Conservation (phyloP, 2,113 vertebrate species). For the Cyanoramphus novaezelandiae region DNA sequence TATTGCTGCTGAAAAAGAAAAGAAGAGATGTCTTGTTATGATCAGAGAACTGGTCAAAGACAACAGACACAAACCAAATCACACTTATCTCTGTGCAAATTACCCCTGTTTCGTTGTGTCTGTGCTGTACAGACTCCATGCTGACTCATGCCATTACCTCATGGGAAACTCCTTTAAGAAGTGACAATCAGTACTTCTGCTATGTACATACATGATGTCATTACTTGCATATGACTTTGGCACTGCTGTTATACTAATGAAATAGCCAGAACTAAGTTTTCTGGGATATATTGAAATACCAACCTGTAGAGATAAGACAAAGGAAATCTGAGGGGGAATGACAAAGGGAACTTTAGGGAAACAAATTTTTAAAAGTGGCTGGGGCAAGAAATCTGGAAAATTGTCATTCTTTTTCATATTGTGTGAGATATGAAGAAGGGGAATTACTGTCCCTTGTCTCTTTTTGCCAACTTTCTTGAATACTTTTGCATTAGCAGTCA, state of each 20-base stretch:
- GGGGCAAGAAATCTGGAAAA: not conserved
- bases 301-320: not conserved
- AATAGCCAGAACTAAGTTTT: not conserved
- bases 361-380: not conserved
- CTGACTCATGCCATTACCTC: conserved; percentile 65
- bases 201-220: not conserved
- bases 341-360: not conserved
- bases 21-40: not conserved
- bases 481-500: not conserved
- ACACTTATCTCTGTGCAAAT: not conserved
- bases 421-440: not conserved
- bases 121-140: not conserved
- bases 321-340: not conserved
- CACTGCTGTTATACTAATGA: not conserved
- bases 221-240: conserved; percentile 24
- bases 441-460: not conserved
- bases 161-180: conserved; percentile 65
- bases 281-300: not conserved
- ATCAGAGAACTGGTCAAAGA: not conserved
- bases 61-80: conserved; percentile 1
- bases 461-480: not conserved
- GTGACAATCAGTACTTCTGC: not conserved
- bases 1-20: not conserved
- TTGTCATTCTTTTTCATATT: not conserved
- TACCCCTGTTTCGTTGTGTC: not conserved